A percentile compares a stretch with the other conserved stretches of the same genome.
Evolutionary conservation across 2,888 invertebrate species (phyloP).

Genomic region (Megaustenia siamemsis): DNA sequence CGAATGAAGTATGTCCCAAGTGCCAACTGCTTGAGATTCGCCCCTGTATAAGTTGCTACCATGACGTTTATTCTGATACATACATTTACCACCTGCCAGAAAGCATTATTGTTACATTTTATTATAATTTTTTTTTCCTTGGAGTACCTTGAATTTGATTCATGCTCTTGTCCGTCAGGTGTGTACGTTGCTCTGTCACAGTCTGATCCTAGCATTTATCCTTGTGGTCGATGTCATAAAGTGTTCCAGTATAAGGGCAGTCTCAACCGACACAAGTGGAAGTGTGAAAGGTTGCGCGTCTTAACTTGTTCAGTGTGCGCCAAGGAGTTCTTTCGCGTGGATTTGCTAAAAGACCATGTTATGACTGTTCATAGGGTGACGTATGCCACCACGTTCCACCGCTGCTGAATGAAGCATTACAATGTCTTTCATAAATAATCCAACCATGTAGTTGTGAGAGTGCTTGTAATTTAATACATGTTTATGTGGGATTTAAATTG

Average conservation of each 20-base stretch:
- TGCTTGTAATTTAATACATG: background rate
- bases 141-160: constrained; percentile 24
- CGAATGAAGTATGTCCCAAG: too few species aligned
- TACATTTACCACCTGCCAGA: constrained; percentile 28
- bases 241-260: constrained; percentile 49
- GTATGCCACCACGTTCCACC: background rate
- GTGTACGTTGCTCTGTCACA: background rate
- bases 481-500: too few species aligned
- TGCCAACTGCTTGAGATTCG: too few species aligned
- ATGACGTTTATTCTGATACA: too few species aligned
- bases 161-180: constrained; percentile 28
- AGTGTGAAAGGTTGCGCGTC: constrained; percentile 50
- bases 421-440: background rate
- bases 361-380: background rate
- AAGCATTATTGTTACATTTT: background rate
- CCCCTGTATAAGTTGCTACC: too few species aligned
- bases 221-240: constrained; percentile 47
- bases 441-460: background rate
- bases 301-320: constrained; percentile 44
- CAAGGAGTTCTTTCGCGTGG: constrained; percentile 52
- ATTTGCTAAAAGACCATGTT: constrained; percentile 49
- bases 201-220: constrained; percentile 18
- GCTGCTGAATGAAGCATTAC: background rate
- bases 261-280: constrained; percentile 53
- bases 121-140: too few species aligned